Percentiles rank a stretch among this genome's conserved stretches.
Conservation (phyloP, 2,797 vertebrate genomes). For the Dipus sagitta region DNA sequence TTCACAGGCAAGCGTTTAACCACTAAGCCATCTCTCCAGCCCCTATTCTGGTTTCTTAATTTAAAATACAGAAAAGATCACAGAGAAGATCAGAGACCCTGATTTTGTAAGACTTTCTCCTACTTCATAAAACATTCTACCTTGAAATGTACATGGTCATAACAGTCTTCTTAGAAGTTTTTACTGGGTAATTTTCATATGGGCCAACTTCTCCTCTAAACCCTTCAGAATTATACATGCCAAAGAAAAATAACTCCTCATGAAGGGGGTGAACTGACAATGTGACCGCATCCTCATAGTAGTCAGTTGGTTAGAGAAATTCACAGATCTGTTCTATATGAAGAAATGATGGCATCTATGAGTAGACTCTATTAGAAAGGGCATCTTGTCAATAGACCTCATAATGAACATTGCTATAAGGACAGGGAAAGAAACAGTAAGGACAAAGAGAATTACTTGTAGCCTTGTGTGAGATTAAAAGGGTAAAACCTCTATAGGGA, state of each 20-base stretch:
- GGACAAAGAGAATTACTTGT: not conserved
- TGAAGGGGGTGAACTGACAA: not conserved
- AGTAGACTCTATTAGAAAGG: not conserved
- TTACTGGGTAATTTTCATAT: not conserved
- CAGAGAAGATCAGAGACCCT: not conserved
- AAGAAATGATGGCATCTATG: not conserved
- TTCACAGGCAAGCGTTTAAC: too few species aligned
- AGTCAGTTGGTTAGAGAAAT: not conserved
- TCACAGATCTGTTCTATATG: not conserved
- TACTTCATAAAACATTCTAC: not conserved
- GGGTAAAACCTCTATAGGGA: fast-evolving
- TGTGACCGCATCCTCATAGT: not conserved
- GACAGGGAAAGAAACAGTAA: not conserved
- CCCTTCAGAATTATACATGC: constrained; percentile 20
- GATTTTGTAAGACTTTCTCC: not conserved
- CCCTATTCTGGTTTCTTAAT: constrained; percentile 26
- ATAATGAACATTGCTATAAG: not conserved
- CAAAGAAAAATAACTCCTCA: not conserved
- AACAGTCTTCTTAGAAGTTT: not conserved
- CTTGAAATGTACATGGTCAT: not conserved
- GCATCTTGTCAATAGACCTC: not conserved
- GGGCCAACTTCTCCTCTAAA: not conserved
- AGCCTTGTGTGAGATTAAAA: not conserved
- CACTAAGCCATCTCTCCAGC: too few species aligned
- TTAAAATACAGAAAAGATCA: constrained; percentile 2